A percentile compares a stretch with the other conserved stretches of the same genome.
Evolutionary conservation across 2,113 vertebrate genomes (phyloP).

Genomic region (Ellobius talpinus): DNA sequence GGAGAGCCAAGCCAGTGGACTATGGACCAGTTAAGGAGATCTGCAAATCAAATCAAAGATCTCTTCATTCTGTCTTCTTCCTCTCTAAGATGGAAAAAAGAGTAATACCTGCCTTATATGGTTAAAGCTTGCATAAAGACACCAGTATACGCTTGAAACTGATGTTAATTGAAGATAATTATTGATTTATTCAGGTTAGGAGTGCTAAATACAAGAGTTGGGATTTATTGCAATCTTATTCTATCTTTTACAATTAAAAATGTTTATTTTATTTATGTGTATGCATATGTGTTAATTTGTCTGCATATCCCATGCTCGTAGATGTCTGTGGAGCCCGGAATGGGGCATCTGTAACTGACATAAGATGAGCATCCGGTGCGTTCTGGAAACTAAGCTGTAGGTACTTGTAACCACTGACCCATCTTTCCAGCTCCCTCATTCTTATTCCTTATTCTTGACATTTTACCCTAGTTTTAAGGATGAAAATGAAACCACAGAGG

Average conservation of each 20-base stretch:
- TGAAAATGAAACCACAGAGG: background rate
- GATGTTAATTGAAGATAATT: background rate
- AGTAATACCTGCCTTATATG: background rate
- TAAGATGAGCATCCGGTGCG: background rate
- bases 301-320: background rate
- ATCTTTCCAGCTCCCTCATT: background rate
- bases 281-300: too few species aligned
- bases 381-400: background rate
- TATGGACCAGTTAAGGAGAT: background rate
- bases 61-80: slow-evolving; percentile 8
- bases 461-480: background rate
- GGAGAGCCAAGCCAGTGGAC: background rate
- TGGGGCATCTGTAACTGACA: background rate
- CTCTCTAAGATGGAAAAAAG: background rate
- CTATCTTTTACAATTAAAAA: background rate
- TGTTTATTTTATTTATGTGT: background rate
- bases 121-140: background rate
- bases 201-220: background rate
- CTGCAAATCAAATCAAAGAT: background rate
- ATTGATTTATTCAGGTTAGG: background rate
- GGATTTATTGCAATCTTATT: background rate
- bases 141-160: background rate
- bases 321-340: background rate
- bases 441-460: background rate
- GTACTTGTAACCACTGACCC: background rate